These are phyloP conservation scores for Phocides pigmalion DNA, from an alignment of 1,140 invertebrate genomes.

Conservation along the genomic window DNA sequence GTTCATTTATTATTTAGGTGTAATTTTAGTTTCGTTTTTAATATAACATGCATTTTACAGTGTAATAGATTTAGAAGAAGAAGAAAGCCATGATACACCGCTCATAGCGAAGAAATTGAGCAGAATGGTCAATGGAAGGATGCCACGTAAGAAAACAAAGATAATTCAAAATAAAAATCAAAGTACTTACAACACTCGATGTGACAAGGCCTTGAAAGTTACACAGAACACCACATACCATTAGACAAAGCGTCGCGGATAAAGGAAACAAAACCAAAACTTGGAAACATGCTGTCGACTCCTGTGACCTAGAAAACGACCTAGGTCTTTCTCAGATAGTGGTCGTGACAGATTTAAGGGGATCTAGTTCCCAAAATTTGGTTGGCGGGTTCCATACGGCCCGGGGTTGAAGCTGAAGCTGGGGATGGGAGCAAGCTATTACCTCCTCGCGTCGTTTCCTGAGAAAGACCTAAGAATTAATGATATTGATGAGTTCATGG, in stretches of 20 bases:
- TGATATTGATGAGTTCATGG: conserved; percentile 72
- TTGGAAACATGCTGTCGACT: conserved; percentile 81
- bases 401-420: conserved; percentile 75
- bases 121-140: conserved; percentile 23
- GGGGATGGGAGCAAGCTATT: conserved; percentile 69
- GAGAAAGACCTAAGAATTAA: conserved; percentile 83
- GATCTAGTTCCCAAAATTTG: conserved; percentile 74
- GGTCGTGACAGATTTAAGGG: conserved; percentile 47
- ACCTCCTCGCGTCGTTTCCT: conserved; percentile 78
- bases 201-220: conserved; percentile 50
- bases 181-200: conserved; percentile 47
- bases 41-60: conserved; percentile 4
- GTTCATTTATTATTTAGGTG: neutral
- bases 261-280: conserved; percentile 77
- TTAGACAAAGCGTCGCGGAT: conserved; percentile 63
- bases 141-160: conserved; percentile 12
- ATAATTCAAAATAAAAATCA: conserved; percentile 3
- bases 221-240: conserved; percentile 59
- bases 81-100: conserved; percentile 17
- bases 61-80: neutral
- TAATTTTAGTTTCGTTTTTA: neutral
- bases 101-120: conserved; percentile 29
- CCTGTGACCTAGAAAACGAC: conserved; percentile 76
- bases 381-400: conserved; percentile 66
- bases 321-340: conserved; percentile 81